phyloP scores from a whole-genome alignment of 2,113 vertebrate genomes.

The Chascanopsetta lugubris region DNA sequence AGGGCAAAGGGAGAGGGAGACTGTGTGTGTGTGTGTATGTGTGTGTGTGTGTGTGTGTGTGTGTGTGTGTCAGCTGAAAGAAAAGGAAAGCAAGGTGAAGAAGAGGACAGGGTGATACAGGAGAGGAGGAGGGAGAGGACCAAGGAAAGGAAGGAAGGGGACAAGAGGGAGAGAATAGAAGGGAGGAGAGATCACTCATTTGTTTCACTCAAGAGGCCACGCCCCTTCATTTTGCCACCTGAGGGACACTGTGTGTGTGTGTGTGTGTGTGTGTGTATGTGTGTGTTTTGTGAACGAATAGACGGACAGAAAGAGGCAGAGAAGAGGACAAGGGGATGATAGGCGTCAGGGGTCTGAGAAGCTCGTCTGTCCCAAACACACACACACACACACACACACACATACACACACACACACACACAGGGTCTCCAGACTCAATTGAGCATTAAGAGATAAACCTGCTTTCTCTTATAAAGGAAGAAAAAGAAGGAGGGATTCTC shows the following conservation, averaged over 20 bases:
- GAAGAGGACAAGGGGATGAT: conserved; percentile 47
- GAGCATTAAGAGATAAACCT: conserved; percentile 65
- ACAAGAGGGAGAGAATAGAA: not conserved
- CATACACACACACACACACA: conserved; percentile 39
- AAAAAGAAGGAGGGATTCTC: conserved; percentile 65
- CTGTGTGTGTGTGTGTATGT: not conserved
- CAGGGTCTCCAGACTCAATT: conserved; percentile 61
- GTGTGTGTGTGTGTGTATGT: conserved; percentile 26
- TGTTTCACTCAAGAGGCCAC: no score
- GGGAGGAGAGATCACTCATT: not conserved
- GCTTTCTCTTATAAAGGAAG: conserved; percentile 63
- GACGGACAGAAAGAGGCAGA: conserved; percentile 44
- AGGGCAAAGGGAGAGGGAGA: conserved; percentile 44
- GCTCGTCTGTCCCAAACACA: conserved; percentile 34
- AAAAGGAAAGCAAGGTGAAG: conserved; percentile 49
- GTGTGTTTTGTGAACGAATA: conserved; percentile 47
- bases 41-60: not conserved
- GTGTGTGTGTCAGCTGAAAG: conserved; percentile 34
- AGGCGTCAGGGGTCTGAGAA: conserved; percentile 69
- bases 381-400: conserved; percentile 30
- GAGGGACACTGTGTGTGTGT: no score
- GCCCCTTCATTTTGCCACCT: no score
- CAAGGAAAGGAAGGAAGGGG: not conserved
- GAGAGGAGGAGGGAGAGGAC: conserved; percentile 13
- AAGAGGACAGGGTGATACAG: conserved; percentile 42